A percentile compares a stretch with the other conserved stretches of the same genome.
Conservation (phyloP, 2,888 invertebrate species). For the Tridacna gigas region DNA sequence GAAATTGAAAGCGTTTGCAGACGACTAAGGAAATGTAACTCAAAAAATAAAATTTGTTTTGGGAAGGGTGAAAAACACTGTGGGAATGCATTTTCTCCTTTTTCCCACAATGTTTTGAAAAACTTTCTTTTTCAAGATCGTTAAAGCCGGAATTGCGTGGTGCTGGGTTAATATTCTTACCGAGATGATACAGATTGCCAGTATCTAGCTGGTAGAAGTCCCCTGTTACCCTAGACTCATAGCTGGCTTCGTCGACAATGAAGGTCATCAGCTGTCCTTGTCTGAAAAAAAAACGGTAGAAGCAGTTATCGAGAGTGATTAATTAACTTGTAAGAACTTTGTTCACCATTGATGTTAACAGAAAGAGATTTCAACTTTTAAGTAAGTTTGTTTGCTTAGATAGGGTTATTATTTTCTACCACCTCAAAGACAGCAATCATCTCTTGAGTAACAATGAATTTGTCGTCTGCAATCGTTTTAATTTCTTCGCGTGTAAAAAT, state of each 20-base stretch:
- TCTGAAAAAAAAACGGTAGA: conserved; percentile 13
- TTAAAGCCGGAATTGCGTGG: not conserved
- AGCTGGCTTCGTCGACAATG: conserved; percentile 28
- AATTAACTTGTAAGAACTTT: too few species aligned
- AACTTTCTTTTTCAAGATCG: not conserved
- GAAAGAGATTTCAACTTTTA: too few species aligned
- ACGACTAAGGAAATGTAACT: too few species aligned
- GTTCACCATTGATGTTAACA: too few species aligned
- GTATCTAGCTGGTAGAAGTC: conserved; percentile 44
- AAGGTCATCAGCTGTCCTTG: conserved; percentile 25
- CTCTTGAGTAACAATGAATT: too few species aligned
- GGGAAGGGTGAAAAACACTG: not conserved
- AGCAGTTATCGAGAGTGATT: too few species aligned
- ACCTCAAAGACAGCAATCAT: too few species aligned
- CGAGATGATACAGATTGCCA: conserved; percentile 20
- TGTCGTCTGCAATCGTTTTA: not conserved
- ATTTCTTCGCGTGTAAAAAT: not conserved
- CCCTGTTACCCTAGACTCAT: conserved; percentile 39
- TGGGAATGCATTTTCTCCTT: not conserved
- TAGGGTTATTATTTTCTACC: too few species aligned
- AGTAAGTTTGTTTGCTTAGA: too few species aligned
- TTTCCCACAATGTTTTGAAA: not conserved
- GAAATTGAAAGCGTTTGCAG: not conserved
- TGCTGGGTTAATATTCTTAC: conserved; percentile 13
- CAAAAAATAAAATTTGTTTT: too few species aligned